Evolutionary conservation across 2,888 invertebrate species (phyloP).

Genomic region (Yponomeuta malinellus): DNA sequence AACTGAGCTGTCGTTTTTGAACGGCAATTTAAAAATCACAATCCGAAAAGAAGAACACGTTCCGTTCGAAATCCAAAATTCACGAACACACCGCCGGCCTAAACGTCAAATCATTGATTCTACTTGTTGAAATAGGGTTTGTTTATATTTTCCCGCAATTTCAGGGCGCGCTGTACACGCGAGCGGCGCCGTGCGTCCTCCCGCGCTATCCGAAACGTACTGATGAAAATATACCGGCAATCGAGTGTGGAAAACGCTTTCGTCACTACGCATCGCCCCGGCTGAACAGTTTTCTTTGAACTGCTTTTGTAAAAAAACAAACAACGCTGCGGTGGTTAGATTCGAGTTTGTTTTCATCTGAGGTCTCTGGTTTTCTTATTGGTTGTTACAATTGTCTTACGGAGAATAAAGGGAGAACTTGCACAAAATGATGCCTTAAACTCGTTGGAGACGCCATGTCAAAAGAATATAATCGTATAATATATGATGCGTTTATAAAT

Average conservation of each 20-base stretch:
- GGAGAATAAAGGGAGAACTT: too few relatives aligned
- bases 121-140: slow-evolving; percentile 1
- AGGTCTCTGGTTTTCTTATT: too few relatives aligned
- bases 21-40: not conserved
- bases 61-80: not conserved
- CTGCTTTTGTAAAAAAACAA: slow-evolving; percentile 7
- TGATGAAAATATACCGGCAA: slow-evolving; percentile 43
- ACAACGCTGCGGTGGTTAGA: not conserved
- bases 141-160: slow-evolving; percentile 14
- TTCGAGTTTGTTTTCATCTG: not conserved
- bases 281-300: slow-evolving; percentile 17
- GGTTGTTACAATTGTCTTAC: too few relatives aligned
- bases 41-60: not conserved
- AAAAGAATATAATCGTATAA: too few relatives aligned
- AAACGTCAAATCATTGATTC: not conserved
- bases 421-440: too few relatives aligned
- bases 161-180: not conserved
- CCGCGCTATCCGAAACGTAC: slow-evolving; percentile 11
- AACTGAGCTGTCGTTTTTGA: not conserved
- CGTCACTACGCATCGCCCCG: slow-evolving; percentile 32
- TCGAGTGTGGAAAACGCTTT: slow-evolving; percentile 55
- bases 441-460: too few relatives aligned
- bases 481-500: too few relatives aligned
- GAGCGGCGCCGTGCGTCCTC: not conserved
- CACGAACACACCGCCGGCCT: not conserved